These are phyloP conservation scores for Rhinichthys klamathensis DNA, from an alignment of 2,113 vertebrate species.

Conservation along the genomic window DNA sequence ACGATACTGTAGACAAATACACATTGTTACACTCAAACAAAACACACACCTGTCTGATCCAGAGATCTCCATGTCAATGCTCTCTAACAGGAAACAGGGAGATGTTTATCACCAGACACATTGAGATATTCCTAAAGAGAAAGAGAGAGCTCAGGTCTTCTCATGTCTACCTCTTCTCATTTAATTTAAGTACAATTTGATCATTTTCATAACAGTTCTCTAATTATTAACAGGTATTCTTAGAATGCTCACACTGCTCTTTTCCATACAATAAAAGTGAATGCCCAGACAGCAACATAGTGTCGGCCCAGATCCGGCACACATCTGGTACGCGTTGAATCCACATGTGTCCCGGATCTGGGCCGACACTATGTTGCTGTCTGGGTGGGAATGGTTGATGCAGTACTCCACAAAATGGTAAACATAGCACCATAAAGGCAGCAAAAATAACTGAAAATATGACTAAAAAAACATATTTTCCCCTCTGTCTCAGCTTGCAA, in stretches of 20 bases:
- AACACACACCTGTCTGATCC: slow-evolving; percentile 43
- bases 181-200: not conserved
- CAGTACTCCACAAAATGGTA: too few species aligned
- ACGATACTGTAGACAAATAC: slow-evolving; percentile 15
- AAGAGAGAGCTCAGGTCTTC: not conserved
- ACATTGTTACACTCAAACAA: slow-evolving; percentile 46
- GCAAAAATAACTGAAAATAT: too few species aligned
- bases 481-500: too few species aligned
- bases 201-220: not conserved
- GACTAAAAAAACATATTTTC: too few species aligned
- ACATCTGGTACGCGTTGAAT: too few species aligned
- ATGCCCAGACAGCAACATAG: too few species aligned
- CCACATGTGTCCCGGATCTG: too few species aligned
- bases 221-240: not conserved
- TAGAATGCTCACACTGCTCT: not conserved
- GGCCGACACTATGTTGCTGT: too few species aligned
- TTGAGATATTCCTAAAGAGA: not conserved
- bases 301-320: too few species aligned
- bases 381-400: too few species aligned
- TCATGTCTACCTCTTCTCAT: not conserved
- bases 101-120: not conserved
- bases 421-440: too few species aligned
- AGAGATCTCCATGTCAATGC: slow-evolving; percentile 24
- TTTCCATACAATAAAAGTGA: not conserved
- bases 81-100: slow-evolving; percentile 9